Base-by-base conservation (phyloP, 2,113 vertebrate species). In the Tringa solitaria region DNA sequence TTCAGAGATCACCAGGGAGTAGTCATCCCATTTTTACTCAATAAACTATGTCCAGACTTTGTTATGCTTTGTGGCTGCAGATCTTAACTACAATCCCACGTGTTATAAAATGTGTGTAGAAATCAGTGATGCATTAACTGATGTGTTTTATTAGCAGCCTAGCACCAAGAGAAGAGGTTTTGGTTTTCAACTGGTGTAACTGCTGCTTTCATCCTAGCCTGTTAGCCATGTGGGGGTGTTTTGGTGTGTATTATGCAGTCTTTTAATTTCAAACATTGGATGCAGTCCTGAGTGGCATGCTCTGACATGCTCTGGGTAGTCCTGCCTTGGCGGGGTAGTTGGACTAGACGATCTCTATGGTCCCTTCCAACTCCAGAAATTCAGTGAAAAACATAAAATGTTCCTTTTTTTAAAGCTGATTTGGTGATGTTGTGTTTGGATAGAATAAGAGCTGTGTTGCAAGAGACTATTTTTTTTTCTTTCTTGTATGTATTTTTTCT, bases 391-490 rank as follows among this genome's bases (percentile, higher is more conserved):
- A n/a, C 2, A 0, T 61, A 51, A 92, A 90, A 84, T 61, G 22
- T 30, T 75, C 28, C 17, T n/a, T 72, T 72, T 50, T 90, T 90
- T 28, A 59, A 56, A 65, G 35, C 78, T 48, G 60, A 61, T 89
- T 48, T 79, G 81, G 61, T 89, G 56, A 69, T 69, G 54, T 46
- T 43, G n/a, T 87, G 18, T 84, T 89, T 72, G 81, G 67, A 41
- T 45, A 79, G 69, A 75, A 4, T 35, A 69, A 68, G 64, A 87
- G 33, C 39, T 87, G 46, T 93, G 43, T 72, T 94, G 65, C 75
- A 81, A 89, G 69, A 87, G n/a, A 53, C 45, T 95, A 35, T 93
- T 94, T 95, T 96, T 93, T 94, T 72, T 45, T 89, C 48, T 81
- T 93, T 63, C 48, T 87, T 70, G 48, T 64, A 50, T 48, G 69